phyloP scores from a whole-genome alignment of 2,888 invertebrate species.

The Dryobota labecula region DNA sequence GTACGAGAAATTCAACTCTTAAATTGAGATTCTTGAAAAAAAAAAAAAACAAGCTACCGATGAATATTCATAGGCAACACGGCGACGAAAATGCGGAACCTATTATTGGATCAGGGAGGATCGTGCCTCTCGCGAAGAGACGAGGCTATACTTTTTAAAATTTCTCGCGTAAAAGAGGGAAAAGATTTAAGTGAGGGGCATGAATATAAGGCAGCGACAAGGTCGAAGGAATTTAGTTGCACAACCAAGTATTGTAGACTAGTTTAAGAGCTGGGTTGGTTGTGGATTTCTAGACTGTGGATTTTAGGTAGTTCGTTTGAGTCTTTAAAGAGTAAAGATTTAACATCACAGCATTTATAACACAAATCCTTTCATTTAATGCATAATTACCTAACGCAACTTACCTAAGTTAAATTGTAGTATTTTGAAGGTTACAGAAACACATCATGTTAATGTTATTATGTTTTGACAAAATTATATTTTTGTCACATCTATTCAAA shows the following conservation, averaged over 20 bases:
- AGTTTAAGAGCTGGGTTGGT: neutral
- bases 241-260: conserved; percentile 27
- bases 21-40: conserved; percentile 63
- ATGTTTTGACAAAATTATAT: neutral
- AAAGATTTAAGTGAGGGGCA: conserved; percentile 60
- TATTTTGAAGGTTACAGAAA: neutral
- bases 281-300: neutral
- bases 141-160: conserved; percentile 64
- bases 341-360: neutral
- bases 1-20: conserved; percentile 66
- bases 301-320: neutral
- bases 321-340: neutral
- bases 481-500: no score
- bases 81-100: conserved; percentile 64
- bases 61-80: conserved; percentile 72
- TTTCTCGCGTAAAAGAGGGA: conserved; percentile 61
- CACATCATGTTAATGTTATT: neutral
- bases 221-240: conserved; percentile 48
- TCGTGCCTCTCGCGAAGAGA: conserved; percentile 60
- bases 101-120: conserved; percentile 71
- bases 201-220: conserved; percentile 46
- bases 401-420: neutral
- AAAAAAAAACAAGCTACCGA: conserved; percentile 60
- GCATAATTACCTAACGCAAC: neutral
- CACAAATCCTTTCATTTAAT: neutral